A percentile compares a stretch with the other conserved stretches of the same genome.
These are phyloP conservation scores for Montipora cactus DNA, from an alignment of 64 coral and sea anemone genomes.

Conservation along the genomic window DNA sequence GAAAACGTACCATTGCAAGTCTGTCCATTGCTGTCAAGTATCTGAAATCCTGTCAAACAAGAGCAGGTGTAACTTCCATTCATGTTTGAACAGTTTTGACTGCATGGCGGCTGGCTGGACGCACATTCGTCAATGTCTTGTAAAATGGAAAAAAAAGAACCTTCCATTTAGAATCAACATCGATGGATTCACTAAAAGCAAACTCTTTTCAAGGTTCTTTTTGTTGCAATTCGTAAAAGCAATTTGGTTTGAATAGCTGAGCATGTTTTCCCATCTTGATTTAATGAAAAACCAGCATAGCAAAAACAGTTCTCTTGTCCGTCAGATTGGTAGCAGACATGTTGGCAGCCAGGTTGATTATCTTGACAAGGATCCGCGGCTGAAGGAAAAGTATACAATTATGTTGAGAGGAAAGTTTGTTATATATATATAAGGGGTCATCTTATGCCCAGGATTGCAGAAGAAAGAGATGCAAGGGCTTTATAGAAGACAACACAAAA, in stretches of 20 bases:
- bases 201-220: neutral
- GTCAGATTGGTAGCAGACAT: slow-evolving; percentile 44
- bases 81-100: slow-evolving; percentile 37
- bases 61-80: slow-evolving; percentile 36
- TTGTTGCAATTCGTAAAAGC: neutral
- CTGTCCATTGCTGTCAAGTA: slow-evolving; percentile 1
- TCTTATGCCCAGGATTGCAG: too few relatives aligned
- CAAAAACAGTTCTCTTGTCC: slow-evolving; percentile 40
- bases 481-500: too few relatives aligned
- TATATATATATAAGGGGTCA: too few relatives aligned
- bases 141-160: neutral
- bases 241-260: slow-evolving; percentile 10
- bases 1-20: slow-evolving; percentile 51
- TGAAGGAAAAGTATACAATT: neutral
- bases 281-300: slow-evolving; percentile 34
- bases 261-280: slow-evolving; percentile 38
- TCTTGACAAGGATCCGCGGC: slow-evolving; percentile 15
- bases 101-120: neutral
- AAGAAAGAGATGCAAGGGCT: too few relatives aligned
- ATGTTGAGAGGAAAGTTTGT: too few relatives aligned
- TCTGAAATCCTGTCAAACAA: slow-evolving; percentile 33
- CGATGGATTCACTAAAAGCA: too few relatives aligned
- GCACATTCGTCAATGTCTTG: slow-evolving; percentile 67
- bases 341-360: slow-evolving; percentile 40
- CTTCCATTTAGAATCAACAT: too few relatives aligned